These are phyloP conservation scores for Muntiacus reevesi DNA, from an alignment of 2,113 vertebrate genomes.

Conservation along the genomic window DNA sequence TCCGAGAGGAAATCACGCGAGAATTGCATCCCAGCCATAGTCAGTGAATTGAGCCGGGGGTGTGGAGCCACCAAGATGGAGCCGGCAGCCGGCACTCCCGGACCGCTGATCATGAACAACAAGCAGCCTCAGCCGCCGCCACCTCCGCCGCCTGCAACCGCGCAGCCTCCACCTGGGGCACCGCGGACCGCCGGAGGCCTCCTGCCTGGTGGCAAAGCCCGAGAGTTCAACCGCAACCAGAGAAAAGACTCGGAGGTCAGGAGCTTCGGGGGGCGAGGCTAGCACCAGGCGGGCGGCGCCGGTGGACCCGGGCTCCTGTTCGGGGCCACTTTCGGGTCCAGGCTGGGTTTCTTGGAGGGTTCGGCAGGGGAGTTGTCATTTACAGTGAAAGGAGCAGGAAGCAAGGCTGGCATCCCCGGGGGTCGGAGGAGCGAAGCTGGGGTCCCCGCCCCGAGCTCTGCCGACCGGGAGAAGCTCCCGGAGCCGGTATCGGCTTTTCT, in stretches of 20 bases:
- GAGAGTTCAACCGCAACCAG: slow-evolving; percentile 90
- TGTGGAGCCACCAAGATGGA: slow-evolving; percentile 85
- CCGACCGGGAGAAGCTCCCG: neutral
- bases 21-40: neutral
- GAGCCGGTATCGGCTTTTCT: neutral
- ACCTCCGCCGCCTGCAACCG: slow-evolving; percentile 40
- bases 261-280: slow-evolving; percentile 45
- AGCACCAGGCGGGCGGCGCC: neutral
- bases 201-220: slow-evolving; percentile 83
- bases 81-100: slow-evolving; percentile 76
- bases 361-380: neutral
- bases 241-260: slow-evolving; percentile 96
- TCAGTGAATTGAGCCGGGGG: slow-evolving; percentile 47
- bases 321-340: no score
- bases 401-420: neutral
- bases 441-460: neutral
- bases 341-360: neutral
- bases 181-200: slow-evolving; percentile 57
- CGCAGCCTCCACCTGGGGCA: slow-evolving; percentile 33
- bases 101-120: slow-evolving; percentile 86
- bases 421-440: neutral
- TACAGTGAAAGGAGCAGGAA: neutral
- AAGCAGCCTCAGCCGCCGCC: slow-evolving; percentile 84
- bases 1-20: slow-evolving; percentile 70
- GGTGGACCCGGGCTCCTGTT: neutral